These are phyloP conservation scores for Ataeniobius toweri DNA, from an alignment of 2,797 vertebrate species.

Conservation along the genomic window DNA sequence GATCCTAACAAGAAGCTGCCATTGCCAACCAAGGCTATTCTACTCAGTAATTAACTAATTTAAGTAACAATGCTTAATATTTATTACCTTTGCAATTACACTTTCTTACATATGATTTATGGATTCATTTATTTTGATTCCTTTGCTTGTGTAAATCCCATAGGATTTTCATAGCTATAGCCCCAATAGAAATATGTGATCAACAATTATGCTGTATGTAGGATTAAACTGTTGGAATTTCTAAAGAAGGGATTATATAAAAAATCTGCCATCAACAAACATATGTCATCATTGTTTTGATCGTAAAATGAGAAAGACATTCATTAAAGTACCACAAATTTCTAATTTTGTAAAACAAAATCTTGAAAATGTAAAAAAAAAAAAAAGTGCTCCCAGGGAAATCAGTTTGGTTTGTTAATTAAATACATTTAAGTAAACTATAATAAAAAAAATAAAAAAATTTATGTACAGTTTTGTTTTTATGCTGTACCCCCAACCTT, in stretches of 20 bases:
- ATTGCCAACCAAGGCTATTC: not conserved
- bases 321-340: no score
- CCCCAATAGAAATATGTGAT: not conserved
- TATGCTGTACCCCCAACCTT: conserved; percentile 2
- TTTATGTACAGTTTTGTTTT: not conserved
- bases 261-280: conserved; percentile 23
- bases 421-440: not conserved
- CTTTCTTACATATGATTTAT: not conserved
- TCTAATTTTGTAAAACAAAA: no score
- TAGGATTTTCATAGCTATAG: no score
- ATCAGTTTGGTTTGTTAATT: not conserved
- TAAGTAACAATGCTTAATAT: not conserved
- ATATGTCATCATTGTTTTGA: conserved; percentile 9
- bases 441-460: not conserved
- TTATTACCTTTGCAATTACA: not conserved
- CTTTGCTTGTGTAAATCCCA: not conserved
- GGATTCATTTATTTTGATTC: not conserved
- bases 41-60: not conserved
- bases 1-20: not conserved
- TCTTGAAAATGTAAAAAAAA: not conserved
- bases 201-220: not conserved
- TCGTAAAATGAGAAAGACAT: not conserved
- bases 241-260: conserved; percentile 43
- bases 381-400: not conserved
- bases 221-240: conserved; percentile 41